These are phyloP conservation scores for Drosophila parabipectinata DNA, from an alignment of 1,140 invertebrate species.

Conservation along the genomic window DNA sequence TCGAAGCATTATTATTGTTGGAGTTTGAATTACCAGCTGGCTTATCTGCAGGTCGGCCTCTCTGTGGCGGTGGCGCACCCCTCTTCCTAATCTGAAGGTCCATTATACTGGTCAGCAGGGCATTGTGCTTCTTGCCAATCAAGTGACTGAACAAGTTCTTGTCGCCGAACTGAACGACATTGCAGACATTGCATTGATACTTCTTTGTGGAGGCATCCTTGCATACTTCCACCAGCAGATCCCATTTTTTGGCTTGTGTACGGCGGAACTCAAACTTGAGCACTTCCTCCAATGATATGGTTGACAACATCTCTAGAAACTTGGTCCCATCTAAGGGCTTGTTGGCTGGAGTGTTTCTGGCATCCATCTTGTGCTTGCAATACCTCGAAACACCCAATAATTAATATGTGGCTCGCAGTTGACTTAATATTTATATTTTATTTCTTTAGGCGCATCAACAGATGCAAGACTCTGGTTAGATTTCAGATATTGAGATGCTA, in stretches of 20 bases:
- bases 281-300: constrained; percentile 50
- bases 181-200: constrained; percentile 57
- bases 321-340: constrained; percentile 28
- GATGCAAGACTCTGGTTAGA: constrained; percentile 38
- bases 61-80: not conserved
- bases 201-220: constrained; percentile 19
- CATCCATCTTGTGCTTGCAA: constrained; percentile 31
- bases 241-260: constrained; percentile 31
- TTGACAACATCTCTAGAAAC: constrained; percentile 52
- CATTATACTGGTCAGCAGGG: constrained; percentile 23
- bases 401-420: constrained; percentile 39
- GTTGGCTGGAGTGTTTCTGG: constrained; percentile 19
- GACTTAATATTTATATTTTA: constrained; percentile 18
- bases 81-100: constrained; percentile 34
- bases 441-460: constrained; percentile 32
- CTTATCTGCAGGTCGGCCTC: not conserved
- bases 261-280: constrained; percentile 37
- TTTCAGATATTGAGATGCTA: constrained; percentile 62
- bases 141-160: constrained; percentile 67
- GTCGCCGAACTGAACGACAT: constrained; percentile 52
- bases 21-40: not conserved
- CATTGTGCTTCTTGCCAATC: constrained; percentile 62
- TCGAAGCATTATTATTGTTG: constrained; percentile 11
- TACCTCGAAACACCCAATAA: constrained; percentile 19
- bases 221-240: constrained; percentile 31